phyloP scores from a whole-genome alignment of 2,113 vertebrate genomes.

The Plotosus lineatus region DNA sequence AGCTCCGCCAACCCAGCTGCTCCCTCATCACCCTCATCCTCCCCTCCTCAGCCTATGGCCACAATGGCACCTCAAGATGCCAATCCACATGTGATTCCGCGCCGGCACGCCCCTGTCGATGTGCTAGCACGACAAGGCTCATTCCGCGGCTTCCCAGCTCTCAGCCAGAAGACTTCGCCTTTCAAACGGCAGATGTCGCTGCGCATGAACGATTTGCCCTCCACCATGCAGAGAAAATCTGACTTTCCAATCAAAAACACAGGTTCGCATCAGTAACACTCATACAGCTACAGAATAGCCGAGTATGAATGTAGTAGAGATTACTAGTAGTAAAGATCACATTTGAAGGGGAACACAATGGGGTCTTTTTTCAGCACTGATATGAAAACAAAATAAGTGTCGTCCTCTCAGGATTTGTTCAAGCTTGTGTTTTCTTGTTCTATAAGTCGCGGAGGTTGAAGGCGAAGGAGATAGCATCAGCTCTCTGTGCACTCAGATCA shows the following conservation, averaged over 20 bases:
- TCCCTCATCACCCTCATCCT: constrained; percentile 77
- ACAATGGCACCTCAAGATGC: constrained; percentile 73
- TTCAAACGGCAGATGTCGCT: constrained; percentile 95
- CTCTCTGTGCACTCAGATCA: constrained; percentile 94
- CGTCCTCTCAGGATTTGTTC: background rate
- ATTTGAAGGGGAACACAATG: background rate
- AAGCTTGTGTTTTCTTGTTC: constrained; percentile 15
- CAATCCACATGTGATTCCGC: constrained; percentile 87
- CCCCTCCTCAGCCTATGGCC: constrained; percentile 80
- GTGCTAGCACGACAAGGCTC: constrained; percentile 94
- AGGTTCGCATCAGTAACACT: constrained; percentile 70
- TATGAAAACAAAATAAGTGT: background rate
- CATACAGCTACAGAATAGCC: background rate
- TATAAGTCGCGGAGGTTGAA: constrained; percentile 88
- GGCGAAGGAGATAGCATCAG: constrained; percentile 95
- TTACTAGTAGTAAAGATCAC: background rate
- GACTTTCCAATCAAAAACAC: constrained; percentile 92
- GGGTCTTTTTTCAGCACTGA: background rate
- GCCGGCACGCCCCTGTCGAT: constrained; percentile 90
- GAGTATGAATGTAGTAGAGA: background rate
- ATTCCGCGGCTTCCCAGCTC: constrained; percentile 92
- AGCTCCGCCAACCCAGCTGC: constrained; percentile 58
- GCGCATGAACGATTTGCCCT: constrained; percentile 95
- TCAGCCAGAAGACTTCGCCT: constrained; percentile 96
- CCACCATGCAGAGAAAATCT: constrained; percentile 93